phyloP scores from a whole-genome alignment of 1,140 invertebrate species.

The Orchesella cincta region DNA sequence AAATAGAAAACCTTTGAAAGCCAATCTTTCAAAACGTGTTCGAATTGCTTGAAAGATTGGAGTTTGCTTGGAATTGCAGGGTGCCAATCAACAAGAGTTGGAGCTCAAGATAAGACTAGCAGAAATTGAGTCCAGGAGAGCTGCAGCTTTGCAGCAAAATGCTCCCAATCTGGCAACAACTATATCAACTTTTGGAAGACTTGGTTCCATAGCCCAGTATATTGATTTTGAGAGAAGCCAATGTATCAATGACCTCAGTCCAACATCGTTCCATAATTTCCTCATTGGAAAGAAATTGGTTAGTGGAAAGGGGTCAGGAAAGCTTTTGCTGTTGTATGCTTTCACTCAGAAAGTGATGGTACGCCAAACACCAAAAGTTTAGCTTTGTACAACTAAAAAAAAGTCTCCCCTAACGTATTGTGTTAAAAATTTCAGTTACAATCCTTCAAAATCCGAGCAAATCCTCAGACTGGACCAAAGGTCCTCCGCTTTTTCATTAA shows the following conservation, averaged over 20 bases:
- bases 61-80: not conserved
- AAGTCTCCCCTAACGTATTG: too few relatives aligned
- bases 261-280: conserved; percentile 5
- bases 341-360: conserved; percentile 25
- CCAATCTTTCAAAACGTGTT: not conserved
- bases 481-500: conserved; percentile 19
- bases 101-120: not conserved
- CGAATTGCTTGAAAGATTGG: not conserved
- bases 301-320: conserved; percentile 11
- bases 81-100: not conserved
- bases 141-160: not conserved
- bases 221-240: not conserved
- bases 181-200: not conserved
- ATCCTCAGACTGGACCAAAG: not conserved
- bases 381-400: not conserved
- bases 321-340: not conserved
- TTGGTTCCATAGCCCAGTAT: not conserved
- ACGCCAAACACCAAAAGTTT: not conserved
- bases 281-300: conserved; percentile 6
- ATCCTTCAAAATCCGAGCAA: conserved; percentile 24
- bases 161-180: not conserved
- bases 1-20: not conserved
- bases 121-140: not conserved
- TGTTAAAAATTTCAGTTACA: conserved; percentile 7
- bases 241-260: conserved; percentile 9